Conservation (phyloP, 2,797 vertebrate genomes). For the Paratrypauchen microcephalus region DNA sequence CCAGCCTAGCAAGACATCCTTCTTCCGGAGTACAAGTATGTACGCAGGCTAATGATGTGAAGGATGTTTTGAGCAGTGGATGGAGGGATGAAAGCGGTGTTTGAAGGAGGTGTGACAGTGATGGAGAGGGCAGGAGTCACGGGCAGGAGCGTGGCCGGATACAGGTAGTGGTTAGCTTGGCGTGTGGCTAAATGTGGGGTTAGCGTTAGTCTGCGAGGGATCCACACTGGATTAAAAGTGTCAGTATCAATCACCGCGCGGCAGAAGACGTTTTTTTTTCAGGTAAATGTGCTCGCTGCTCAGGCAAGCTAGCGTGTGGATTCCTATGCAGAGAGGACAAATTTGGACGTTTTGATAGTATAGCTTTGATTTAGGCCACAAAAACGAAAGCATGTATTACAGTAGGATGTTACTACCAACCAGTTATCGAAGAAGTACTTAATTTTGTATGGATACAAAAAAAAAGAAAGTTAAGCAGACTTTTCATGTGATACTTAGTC, state of each 20-base stretch:
- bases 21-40: constrained; percentile 47
- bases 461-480: too few species aligned
- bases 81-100: constrained; percentile 8
- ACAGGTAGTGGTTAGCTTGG: constrained; percentile 24
- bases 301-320: too few species aligned
- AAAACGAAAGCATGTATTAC: not conserved
- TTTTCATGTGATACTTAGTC: too few species aligned
- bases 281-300: constrained; percentile 51
- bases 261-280: constrained; percentile 54
- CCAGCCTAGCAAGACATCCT: not conserved
- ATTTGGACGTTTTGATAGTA: not conserved
- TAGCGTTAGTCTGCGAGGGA: constrained; percentile 31
- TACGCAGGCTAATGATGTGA: constrained; percentile 24
- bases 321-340: not conserved
- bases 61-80: constrained; percentile 14
- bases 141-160: constrained; percentile 5
- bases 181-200: constrained; percentile 27
- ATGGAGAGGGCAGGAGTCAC: constrained; percentile 8
- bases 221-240: constrained; percentile 54
- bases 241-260: constrained; percentile 47
- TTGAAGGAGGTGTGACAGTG: constrained; percentile 1
- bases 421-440: too few species aligned
- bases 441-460: too few species aligned
- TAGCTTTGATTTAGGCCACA: not conserved
- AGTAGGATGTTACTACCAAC: too few species aligned